Evolutionary conservation across 2,797 vertebrate genomes (phyloP), one percentile per base, ranked within the genome.

Genomic region (Acanthis flammea): DNA sequence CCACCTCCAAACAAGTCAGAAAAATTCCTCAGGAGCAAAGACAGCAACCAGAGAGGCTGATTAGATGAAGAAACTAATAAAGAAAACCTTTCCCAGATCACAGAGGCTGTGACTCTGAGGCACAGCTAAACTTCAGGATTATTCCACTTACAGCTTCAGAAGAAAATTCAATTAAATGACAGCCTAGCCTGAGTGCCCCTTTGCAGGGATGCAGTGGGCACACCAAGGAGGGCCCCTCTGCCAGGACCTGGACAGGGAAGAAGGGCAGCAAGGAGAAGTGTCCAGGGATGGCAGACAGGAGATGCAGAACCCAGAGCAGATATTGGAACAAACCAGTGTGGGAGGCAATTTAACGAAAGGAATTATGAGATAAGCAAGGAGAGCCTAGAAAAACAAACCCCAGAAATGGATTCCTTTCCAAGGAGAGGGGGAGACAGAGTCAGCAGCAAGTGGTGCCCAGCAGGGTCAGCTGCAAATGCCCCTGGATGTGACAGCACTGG

Each of bases 81-180:
- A 60, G 65, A 55, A 7, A 78, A 71, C 72, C 54, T 89, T 87
- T 73, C 55, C 28, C 67, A 77, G 77, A 73, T 63, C 71, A 74
- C 75, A 90, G 47, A 90, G 84, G 78, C 74, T 71, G 81, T 79
- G 78, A 83, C 85, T 93, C 60, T 21, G 51, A 86, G 72, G 57
- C 33, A 75, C 79, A 71, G 68, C 66, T 67, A 58, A 89, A 61
- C 68, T 91, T 63, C 30, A 67, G 75, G 84, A 82, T 90, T 95
- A 94, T 91, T 88, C 63, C 68, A 89, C 61, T 92, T 92, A 79
- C 12, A 86, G 88, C 58, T 86, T 51, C 61, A 54, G 58, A 61
- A 79, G 77, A 79, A 92, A 92, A 94, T 83, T 74, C 66, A 91
- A 87, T 89, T 94, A 92, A 85, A 57, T 58, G 37, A 27, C 71